Evolutionary conservation across 2,797 vertebrate species (phyloP), one percentile per base, ranked within the genome.

Genomic region (Columba guinea): DNA sequence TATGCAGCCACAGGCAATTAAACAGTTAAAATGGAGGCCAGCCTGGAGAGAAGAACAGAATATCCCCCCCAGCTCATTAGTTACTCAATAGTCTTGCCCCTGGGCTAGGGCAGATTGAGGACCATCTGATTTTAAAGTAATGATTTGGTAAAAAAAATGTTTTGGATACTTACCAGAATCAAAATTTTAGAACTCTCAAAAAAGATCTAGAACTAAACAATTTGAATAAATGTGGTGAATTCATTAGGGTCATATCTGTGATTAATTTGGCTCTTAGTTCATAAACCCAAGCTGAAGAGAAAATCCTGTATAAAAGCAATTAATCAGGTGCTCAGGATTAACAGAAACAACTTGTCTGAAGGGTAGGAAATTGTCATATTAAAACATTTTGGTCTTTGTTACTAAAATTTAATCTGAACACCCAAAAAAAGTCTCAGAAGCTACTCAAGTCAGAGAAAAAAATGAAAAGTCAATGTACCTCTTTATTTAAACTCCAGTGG

Each of bases 11-110:
- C 24, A 68, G 53, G 41, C 46, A 88, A 68, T 81, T 93, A 80
- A 89, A 85, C 18, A 77, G 89, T 85, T 94, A 94, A 95, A 84
- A 6, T 17, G 55, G 28, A 78, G 17, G 20, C 26, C 41, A 71
- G 0, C 13, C 13, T 84, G 26, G 23, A 70, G 23, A 74, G 24
- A 59, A 67, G 91, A 69, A 5, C 6, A 34, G 20, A 49, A 30
- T 53, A 81, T 70, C 85, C 13, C 41, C 32, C 23, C 41, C 32
- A 71, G 56, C 18, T 58, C 10, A 11, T 83, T 53, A 56, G 7
- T 35, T 91, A 14, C 27, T 84, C 59, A 48, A 2, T 44, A 73
- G 35, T 55, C 18, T 82, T 82, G 34, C 17, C 7, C 20, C 11
- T 71, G 10, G 8, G 56, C 11, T 41, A 75, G 7, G 8, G 6